These are phyloP conservation scores for Folsomia candida DNA, from an alignment of 2,888 invertebrate species.

Conservation along the genomic window DNA sequence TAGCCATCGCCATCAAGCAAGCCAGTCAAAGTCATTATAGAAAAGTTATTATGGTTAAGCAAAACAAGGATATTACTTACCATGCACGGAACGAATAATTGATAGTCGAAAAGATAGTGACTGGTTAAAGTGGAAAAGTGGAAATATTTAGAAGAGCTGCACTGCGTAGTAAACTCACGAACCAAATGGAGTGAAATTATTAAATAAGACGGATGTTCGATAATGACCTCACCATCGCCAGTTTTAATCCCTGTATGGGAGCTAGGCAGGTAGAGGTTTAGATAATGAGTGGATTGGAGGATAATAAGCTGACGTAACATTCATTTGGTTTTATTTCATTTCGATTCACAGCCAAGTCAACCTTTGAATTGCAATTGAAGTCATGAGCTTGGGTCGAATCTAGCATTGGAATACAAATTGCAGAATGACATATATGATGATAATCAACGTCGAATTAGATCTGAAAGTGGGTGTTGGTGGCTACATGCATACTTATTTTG, in stretches of 20 bases:
- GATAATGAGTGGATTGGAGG: neutral
- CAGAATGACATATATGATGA: neutral
- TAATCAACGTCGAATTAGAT: constrained; percentile 3
- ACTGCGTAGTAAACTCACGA: neutral
- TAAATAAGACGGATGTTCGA: constrained; percentile 11
- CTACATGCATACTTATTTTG: neutral
- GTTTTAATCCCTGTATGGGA: neutral
- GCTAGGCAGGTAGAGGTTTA: neutral
- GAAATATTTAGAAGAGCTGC: neutral
- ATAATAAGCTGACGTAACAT: neutral
- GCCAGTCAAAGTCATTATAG: too few relatives aligned
- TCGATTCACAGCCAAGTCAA: neutral
- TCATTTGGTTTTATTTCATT: neutral
- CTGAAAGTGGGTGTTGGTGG: neutral
- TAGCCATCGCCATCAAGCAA: too few relatives aligned
- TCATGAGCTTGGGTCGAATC: neutral
- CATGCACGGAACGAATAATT: neutral
- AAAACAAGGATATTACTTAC: too few relatives aligned
- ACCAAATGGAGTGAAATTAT: neutral
- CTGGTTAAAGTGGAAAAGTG: neutral
- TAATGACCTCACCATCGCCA: neutral
- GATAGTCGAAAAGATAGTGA: neutral
- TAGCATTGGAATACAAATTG: neutral
- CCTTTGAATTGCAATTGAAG: neutral
- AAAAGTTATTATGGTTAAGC: too few relatives aligned